phyloP scores from a whole-genome alignment of 2,888 invertebrate species.

The Allophyes oxyacanthae region DNA sequence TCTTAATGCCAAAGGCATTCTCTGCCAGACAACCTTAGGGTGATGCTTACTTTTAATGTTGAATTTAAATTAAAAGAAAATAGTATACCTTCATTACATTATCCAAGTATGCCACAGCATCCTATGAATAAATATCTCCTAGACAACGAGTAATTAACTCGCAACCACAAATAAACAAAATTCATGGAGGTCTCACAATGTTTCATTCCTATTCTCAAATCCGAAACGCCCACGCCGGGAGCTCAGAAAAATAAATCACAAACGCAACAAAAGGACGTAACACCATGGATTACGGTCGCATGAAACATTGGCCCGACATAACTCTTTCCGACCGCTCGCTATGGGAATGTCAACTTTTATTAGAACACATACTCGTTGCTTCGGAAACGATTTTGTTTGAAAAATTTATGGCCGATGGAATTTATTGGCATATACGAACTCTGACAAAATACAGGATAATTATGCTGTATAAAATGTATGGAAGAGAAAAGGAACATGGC shows the following conservation, averaged over 20 bases:
- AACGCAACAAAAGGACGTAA: slow-evolving; percentile 53
- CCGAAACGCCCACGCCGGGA: slow-evolving; percentile 15
- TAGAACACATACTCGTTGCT: slow-evolving; percentile 49
- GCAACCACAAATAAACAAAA: slow-evolving; percentile 1
- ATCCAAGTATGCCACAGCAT: too few species aligned
- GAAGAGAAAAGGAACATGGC: too few species aligned
- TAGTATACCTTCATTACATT: too few species aligned
- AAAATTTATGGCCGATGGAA: slow-evolving; percentile 27
- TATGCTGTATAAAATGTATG: too few species aligned
- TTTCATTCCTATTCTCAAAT: slow-evolving; percentile 5
- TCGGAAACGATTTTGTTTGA: slow-evolving; percentile 36
- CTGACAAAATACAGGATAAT: slow-evolving; percentile 18
- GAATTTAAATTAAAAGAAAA: too few species aligned
- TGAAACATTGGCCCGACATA: slow-evolving; percentile 60
- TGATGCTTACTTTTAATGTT: too few species aligned
- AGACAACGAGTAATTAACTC: slow-evolving; percentile 6
- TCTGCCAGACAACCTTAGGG: too few species aligned
- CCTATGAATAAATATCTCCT: neutral
- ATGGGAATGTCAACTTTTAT: slow-evolving; percentile 63
- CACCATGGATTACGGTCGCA: slow-evolving; percentile 54
- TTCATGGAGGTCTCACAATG: neutral
- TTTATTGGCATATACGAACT: slow-evolving; percentile 37
- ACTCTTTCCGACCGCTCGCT: slow-evolving; percentile 54
- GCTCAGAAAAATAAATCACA: slow-evolving; percentile 46
- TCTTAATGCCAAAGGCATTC: too few species aligned